Evolutionary conservation across 2,888 invertebrate genomes (phyloP), one percentile per base, ranked within the genome.

Genomic region (Tricholauxania praeusta): DNA sequence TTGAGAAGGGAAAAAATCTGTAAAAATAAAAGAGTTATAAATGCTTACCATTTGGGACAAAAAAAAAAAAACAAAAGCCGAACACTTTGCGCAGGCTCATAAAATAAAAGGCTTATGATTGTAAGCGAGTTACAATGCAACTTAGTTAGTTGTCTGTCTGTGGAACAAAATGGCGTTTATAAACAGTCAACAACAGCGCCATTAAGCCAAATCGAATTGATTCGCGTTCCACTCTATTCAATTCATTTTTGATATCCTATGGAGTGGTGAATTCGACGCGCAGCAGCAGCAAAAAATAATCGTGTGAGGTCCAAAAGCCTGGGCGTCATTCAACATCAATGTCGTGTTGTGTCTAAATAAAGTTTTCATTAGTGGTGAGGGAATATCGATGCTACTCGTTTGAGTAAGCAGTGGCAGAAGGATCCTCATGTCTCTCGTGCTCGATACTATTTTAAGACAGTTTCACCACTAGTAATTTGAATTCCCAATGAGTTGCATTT

Each of bases 171-270:
- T 70, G 70, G 70, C 22, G 62, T 39, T 59, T 74, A 75, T 8
- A 68, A 71, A 12, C 48, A 47, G n/a, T 12, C 32, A 53, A 60
- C 32, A 53, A 60, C 39, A 62, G 12, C 62, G 63, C 51, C 49
- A 32, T 15, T 67, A 76, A 70, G 70, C 15, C 32, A 52, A 62
- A n/a, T 59, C 68, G 74, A 74, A 76, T 74, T 75, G 68, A 60
- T 73, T 66, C 72, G 75, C 75, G 76, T 75, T 73, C 73, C 28
- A 73, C 71, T 68, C 17, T 72, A 49, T 52, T 60, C 15, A 3
- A 63, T 51, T 67, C 17, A 64, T 39, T 71, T 70, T 72, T 17
- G n/a, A 39, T 14, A 32, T 17, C 47, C 53, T 17, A 22, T 70
- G 57, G 10, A 39, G 15, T 28, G 17, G 7, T 22, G 59, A 17